Conservation (phyloP, 2,113 vertebrate species). For the Cariama cristata region DNA sequence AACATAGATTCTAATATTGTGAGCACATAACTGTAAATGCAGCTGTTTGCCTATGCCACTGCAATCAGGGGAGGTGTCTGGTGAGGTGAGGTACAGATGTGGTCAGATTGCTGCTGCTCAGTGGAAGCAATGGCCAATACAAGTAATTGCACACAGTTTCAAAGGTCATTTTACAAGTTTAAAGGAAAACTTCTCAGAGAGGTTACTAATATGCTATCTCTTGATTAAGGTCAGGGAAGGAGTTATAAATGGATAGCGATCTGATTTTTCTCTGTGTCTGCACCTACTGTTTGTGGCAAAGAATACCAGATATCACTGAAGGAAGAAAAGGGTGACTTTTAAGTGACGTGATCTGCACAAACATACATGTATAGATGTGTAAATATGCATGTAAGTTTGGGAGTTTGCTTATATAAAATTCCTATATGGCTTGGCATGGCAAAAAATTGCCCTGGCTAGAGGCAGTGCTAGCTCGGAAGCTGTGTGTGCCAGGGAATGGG, state of each 20-base stretch:
- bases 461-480: not conserved
- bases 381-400: not conserved
- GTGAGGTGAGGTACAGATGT: not conserved
- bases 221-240: not conserved
- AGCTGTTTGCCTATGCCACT: not conserved
- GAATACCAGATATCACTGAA: not conserved
- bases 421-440: not conserved
- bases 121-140: not conserved
- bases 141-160: not conserved
- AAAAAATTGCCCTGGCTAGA: not conserved
- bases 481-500: not conserved
- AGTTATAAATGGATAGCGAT: not conserved
- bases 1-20: accelerated
- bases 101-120: not conserved
- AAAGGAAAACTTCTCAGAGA: not conserved
- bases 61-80: not conserved
- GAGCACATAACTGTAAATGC: not conserved
- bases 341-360: not conserved
- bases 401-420: not conserved
- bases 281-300: not conserved
- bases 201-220: not conserved
- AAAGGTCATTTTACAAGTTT: not conserved
- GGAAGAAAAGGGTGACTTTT: not conserved
- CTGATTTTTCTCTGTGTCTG: not conserved
- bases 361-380: not conserved